These are phyloP conservation scores for Channa argus DNA, from an alignment of 2,113 vertebrate species.

Conservation along the genomic window DNA sequence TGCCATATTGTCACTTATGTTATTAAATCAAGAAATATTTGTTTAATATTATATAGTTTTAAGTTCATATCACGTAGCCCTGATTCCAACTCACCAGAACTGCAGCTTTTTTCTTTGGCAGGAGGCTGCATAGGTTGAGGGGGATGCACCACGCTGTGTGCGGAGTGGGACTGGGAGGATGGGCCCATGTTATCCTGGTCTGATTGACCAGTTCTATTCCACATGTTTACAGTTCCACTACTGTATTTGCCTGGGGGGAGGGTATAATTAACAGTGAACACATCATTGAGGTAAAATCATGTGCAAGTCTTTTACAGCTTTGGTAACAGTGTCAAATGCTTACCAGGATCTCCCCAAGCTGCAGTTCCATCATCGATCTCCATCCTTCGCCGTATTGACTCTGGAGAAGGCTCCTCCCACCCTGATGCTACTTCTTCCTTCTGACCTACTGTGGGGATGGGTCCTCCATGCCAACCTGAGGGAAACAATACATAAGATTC, in stretches of 20 bases:
- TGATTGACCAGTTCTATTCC: constrained; percentile 90
- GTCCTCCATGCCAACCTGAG: constrained; percentile 91
- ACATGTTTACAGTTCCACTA: constrained; percentile 90
- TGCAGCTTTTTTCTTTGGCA: constrained; percentile 84
- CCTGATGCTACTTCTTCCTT: constrained; percentile 92
- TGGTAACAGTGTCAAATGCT: not conserved
- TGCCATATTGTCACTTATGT: too few species aligned
- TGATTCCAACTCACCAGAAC: constrained; percentile 82
- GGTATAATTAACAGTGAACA: not conserved
- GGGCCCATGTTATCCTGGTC: constrained; percentile 83
- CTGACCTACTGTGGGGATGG: constrained; percentile 83
- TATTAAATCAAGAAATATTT: too few species aligned
- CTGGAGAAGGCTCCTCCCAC: constrained; percentile 98
- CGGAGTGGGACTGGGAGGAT: constrained; percentile 71
- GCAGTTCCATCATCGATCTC: constrained; percentile 98
- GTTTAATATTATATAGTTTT: too few species aligned
- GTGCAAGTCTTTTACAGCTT: too few species aligned
- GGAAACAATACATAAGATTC: constrained; percentile 59
- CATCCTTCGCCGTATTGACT: constrained; percentile 94
- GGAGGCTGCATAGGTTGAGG: constrained; percentile 67
- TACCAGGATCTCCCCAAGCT: constrained; percentile 95
- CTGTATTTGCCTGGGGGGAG: constrained; percentile 62
- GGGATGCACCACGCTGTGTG: constrained; percentile 57
- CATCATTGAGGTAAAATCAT: not conserved
- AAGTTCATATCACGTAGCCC: too few species aligned